These are phyloP conservation scores for Chaetops frenatus DNA, from an alignment of 2,113 vertebrate genomes.

Conservation along the genomic window DNA sequence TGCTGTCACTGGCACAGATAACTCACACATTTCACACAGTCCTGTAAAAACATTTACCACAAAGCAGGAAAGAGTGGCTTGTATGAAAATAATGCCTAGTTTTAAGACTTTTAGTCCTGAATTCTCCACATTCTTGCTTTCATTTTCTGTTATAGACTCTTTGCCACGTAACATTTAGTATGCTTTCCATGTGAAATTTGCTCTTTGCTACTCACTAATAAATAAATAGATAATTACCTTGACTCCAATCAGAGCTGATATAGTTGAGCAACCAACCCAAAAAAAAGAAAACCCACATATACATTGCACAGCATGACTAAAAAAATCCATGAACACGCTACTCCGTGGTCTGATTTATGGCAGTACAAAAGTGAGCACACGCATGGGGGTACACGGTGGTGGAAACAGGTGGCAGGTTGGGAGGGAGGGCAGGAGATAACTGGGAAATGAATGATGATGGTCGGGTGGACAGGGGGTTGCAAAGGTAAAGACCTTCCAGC, in stretches of 20 bases:
- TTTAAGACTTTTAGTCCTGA: background rate
- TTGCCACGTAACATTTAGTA: background rate
- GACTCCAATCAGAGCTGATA: background rate
- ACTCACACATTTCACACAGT: background rate
- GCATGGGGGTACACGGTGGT: accelerated
- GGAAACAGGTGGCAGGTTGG: background rate
- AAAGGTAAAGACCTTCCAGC: background rate
- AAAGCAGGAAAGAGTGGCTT: background rate
- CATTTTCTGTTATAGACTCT: background rate
- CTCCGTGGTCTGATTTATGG: background rate
- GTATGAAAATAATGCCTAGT: background rate
- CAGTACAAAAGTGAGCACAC: background rate
- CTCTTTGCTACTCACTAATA: background rate
- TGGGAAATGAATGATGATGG: background rate
- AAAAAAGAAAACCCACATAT: background rate
- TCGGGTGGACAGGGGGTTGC: background rate
- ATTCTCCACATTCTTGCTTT: background rate
- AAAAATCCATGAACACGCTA: background rate
- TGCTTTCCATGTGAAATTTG: background rate
- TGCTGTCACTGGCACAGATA: background rate
- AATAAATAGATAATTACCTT: background rate
- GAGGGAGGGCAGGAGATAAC: background rate
- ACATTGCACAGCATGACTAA: background rate
- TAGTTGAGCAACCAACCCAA: background rate
- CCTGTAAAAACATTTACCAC: background rate